Conservation (phyloP, 1,140 invertebrate species). For the Drosophila chauvacae region DNA sequence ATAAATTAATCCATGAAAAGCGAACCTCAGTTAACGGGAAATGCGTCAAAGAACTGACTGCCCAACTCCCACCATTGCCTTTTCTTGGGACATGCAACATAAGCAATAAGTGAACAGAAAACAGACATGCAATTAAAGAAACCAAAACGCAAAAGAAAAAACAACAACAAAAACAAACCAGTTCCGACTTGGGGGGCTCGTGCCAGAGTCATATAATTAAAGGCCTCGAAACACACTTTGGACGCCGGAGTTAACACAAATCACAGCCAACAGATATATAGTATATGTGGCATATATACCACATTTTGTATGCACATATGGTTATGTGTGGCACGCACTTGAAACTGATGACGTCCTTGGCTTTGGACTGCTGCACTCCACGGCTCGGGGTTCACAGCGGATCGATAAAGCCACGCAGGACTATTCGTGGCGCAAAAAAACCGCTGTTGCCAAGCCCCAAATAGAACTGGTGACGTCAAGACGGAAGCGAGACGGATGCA, state of each 20-base stretch:
- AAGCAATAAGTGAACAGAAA: constrained; percentile 18
- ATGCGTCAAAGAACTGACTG: constrained; percentile 40
- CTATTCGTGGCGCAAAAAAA: constrained; percentile 28
- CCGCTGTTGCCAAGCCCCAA: constrained; percentile 71
- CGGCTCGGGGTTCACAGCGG: constrained; percentile 52
- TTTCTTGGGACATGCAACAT: constrained; percentile 37
- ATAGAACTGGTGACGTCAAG: constrained; percentile 76
- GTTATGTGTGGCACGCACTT: constrained; percentile 58
- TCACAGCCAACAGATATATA: constrained; percentile 28
- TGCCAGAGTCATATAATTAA: constrained; percentile 51
- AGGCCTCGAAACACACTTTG: constrained; percentile 17
- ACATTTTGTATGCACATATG: not conserved
- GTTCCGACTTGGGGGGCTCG: constrained; percentile 41
- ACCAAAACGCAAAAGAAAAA: not conserved
- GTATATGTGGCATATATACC: constrained; percentile 15
- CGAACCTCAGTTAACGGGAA: constrained; percentile 8
- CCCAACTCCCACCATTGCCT: constrained; percentile 1
- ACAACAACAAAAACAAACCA: constrained; percentile 4
- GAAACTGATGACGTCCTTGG: constrained; percentile 77
- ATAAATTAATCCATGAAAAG: constrained; percentile 34
- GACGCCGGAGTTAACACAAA: constrained; percentile 29
- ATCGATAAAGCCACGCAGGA: constrained; percentile 70
- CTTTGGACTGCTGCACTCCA: constrained; percentile 53
- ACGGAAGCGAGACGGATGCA: constrained; percentile 63
- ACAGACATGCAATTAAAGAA: constrained; percentile 48